Conservation (phyloP, 2,888 invertebrate genomes). For the Pasiphila rectangulata region DNA sequence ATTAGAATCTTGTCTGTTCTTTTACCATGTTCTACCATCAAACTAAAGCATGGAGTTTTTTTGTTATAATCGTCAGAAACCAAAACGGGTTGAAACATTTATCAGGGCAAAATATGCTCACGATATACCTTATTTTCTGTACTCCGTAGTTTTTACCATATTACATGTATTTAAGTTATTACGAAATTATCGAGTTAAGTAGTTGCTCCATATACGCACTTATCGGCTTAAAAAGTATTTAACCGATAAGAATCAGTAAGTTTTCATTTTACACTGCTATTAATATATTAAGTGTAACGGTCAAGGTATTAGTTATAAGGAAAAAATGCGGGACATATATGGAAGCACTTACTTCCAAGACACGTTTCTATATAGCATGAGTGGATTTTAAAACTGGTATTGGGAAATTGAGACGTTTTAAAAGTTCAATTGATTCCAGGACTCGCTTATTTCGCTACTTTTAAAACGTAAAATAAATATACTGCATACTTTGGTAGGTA, state of each 20-base stretch:
- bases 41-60: no score
- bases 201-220: background rate
- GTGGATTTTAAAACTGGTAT: constrained; percentile 5
- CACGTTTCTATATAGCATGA: constrained; percentile 11
- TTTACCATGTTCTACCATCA: no score
- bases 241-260: background rate
- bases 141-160: no score
- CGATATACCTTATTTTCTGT: no score
- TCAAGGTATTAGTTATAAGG: constrained; percentile 21
- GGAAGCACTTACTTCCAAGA: constrained; percentile 19
- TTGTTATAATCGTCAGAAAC: no score
- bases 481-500: no score
- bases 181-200: background rate
- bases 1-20: no score
- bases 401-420: constrained; percentile 13
- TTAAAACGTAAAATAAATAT: no score
- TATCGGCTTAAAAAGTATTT: background rate
- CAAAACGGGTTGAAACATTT: no score
- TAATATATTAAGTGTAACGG: constrained; percentile 19
- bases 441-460: background rate
- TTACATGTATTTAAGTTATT: no score
- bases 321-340: constrained; percentile 25
- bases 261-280: constrained; percentile 10
- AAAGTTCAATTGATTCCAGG: constrained; percentile 7
- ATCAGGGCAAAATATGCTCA: no score